Evolutionary conservation across 2,888 invertebrate genomes (phyloP).

Genomic region (Elegia similella): DNA sequence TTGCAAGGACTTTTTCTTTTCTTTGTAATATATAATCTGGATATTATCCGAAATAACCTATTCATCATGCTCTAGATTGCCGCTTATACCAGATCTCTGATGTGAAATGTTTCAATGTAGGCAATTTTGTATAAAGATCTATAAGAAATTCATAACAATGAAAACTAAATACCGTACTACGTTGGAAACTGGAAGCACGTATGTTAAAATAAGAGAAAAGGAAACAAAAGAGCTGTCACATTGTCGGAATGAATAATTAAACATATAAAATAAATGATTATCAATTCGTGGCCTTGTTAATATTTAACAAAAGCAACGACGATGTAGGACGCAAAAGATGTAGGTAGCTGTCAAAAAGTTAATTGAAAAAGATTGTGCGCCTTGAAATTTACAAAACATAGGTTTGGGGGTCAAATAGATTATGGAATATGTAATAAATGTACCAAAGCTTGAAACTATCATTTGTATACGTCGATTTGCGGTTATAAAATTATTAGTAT

Average conservation of each 20-base stretch:
- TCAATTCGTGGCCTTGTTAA: constrained; percentile 5
- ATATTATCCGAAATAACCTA: no score
- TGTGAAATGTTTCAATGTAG: no score
- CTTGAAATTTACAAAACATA: constrained; percentile 3
- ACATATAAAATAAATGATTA: background rate
- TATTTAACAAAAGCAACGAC: constrained; percentile 14
- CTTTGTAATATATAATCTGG: no score
- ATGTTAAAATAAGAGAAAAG: no score
- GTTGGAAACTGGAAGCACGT: no score
- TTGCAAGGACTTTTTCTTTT: no score
- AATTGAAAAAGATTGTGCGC: constrained; percentile 9
- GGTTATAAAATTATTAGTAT: constrained; percentile 12
- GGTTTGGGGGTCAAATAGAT: constrained; percentile 12
- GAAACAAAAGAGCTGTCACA: background rate
- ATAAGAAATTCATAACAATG: no score
- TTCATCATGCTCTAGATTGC: no score
- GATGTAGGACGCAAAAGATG: constrained; percentile 15
- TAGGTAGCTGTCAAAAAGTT: constrained; percentile 16
- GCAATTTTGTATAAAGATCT: no score
- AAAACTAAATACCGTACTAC: no score
- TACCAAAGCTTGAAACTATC: background rate
- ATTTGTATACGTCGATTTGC: constrained; percentile 1
- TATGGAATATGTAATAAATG: background rate
- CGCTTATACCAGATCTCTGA: no score
- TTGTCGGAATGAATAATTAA: no score